Evolutionary conservation across 2,113 vertebrate species (phyloP).

Genomic region (Varanus salvator): DNA sequence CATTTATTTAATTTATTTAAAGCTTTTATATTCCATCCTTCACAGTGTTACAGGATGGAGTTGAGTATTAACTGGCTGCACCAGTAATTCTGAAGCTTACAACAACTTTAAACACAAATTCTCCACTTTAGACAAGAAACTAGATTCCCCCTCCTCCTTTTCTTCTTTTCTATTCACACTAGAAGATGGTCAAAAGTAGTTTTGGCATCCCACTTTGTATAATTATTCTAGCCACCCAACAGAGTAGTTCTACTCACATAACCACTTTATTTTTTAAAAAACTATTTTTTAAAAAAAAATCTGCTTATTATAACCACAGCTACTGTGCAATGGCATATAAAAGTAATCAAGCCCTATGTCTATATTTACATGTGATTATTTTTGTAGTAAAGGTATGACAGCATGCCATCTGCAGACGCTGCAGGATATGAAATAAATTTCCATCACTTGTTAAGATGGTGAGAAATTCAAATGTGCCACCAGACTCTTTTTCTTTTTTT

Average conservation of each 20-base stretch:
- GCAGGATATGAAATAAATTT: slow-evolving; percentile 48
- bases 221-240: background rate
- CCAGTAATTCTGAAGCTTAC: no score
- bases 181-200: background rate
- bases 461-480: slow-evolving; percentile 35
- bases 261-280: background rate
- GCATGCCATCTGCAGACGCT: slow-evolving; percentile 48
- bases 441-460: slow-evolving; percentile 22
- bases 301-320: background rate
- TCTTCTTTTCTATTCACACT: background rate
- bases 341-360: background rate
- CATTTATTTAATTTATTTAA: no score
- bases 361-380: slow-evolving; percentile 21
- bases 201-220: slow-evolving; percentile 4
- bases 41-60: no score
- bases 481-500: slow-evolving; percentile 1
- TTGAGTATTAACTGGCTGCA: no score
- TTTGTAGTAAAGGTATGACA: background rate
- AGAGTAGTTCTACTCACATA: background rate
- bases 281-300: background rate
- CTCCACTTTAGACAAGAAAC: background rate
- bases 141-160: background rate
- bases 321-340: background rate
- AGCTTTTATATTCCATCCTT: no score
- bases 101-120: background rate